Conservation (phyloP, 2,113 vertebrate species). For the Camelus dromedarius region DNA sequence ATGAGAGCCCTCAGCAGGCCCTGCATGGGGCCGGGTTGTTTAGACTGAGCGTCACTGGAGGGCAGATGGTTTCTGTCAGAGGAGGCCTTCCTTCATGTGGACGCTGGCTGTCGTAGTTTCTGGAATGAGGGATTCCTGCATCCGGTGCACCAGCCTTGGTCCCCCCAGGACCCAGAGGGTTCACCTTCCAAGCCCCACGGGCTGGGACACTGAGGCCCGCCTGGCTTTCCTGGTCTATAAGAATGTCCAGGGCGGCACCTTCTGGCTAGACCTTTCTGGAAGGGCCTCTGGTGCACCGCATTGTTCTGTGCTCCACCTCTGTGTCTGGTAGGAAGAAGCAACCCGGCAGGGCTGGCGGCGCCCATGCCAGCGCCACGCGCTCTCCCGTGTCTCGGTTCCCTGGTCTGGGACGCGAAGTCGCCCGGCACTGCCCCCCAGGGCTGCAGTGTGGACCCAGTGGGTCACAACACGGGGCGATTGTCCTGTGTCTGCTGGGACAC, state of each 20-base stretch:
- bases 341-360: accelerated
- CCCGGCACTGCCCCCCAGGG: background rate
- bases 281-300: background rate
- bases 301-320: background rate
- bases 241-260: accelerated
- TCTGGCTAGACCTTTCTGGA: background rate
- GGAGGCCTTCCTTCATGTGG: background rate
- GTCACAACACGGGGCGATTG: accelerated
- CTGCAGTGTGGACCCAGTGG: accelerated
- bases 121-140: background rate
- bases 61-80: conserved; percentile 76
- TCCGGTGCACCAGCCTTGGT: accelerated
- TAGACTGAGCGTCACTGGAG: conserved; percentile 52
- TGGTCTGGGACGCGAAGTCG: accelerated
- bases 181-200: accelerated
- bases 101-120: background rate
- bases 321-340: background rate
- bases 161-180: background rate
- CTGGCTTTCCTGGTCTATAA: background rate
- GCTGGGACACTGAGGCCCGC: background rate
- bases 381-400: accelerated
- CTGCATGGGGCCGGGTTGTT: conserved; percentile 73
- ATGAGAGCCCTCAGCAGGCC: conserved; percentile 73
- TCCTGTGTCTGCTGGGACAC: background rate
- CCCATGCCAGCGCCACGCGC: background rate